Percentiles rank a stretch among this genome's conserved stretches.
Conservation (phyloP, 1,140 invertebrate species). For the Brachionus rubens region DNA sequence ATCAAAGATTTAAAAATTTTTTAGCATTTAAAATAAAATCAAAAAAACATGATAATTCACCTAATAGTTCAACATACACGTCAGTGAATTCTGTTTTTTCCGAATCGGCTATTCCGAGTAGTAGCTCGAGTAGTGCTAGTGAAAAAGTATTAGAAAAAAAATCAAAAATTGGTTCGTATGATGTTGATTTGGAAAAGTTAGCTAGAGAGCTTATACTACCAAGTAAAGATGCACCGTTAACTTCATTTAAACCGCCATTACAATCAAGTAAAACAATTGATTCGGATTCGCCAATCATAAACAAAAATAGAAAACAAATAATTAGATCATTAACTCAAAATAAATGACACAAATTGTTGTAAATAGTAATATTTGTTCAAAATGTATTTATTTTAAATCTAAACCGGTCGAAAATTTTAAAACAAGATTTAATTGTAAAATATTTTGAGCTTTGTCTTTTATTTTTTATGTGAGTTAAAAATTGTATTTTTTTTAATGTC, state of each 20-base stretch:
- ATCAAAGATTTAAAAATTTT: constrained; percentile 27
- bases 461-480: too few relatives aligned
- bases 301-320: not conserved
- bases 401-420: too few relatives aligned
- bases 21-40: not conserved
- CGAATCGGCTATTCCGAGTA: not conserved
- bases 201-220: constrained; percentile 27
- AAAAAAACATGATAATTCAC: not conserved
- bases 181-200: constrained; percentile 42
- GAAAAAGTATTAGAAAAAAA: not conserved
- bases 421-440: too few relatives aligned
- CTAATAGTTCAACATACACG: not conserved
- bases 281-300: not conserved
- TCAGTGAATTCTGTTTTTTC: constrained; percentile 27
- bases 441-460: too few relatives aligned
- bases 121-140: not conserved
- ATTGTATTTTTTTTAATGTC: too few relatives aligned
- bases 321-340: constrained; percentile 29
- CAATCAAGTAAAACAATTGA: constrained; percentile 42
- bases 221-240: not conserved
- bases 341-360: too few relatives aligned
- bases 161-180: constrained; percentile 32
- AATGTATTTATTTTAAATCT: too few relatives aligned
- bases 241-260: constrained; percentile 35
- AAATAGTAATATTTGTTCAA: too few relatives aligned